Evolutionary conservation across 2,113 vertebrate species (phyloP), one percentile per base, ranked within the genome.

Genomic region (Tautogolabrus adspersus): DNA sequence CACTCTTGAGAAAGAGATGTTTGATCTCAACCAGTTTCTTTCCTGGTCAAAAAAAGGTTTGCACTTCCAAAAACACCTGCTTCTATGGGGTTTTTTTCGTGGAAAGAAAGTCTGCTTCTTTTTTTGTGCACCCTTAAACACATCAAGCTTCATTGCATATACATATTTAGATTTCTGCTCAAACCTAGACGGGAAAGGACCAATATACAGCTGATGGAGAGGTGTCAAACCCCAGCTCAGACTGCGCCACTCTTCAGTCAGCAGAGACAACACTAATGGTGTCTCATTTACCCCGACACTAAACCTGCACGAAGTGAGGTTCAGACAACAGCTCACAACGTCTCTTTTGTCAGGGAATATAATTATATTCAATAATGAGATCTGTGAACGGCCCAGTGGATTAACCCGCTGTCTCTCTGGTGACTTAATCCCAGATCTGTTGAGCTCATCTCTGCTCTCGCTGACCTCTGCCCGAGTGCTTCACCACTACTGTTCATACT

Each of bases 291-390:
- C 8, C 22, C 38, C 44, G 19, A 51, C 26, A 72, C 34, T 38
- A 61, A 76, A 42, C 38, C 47, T 63, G 57, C 66, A 21, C n/a
- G 58, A 46, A 59, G 61, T 59, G 75, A n/a, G 38, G 18, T 52
- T 49, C 15, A 60, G 57, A 18, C 19, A 51, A 23, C 18, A 30
- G 47, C 42, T 65, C 61, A 51, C 40, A 42, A n/a, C 59, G 58
- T 40, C 47, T 77, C 57, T 52, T 52, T 68, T 61, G 54, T 52
- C 18, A 0, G 22, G 61, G 19, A 70, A 76, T 65, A 63, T 72
- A 75, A 79, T 79, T 69, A 37, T 21, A 79, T 63, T 49, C 12
- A 79, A 66, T 76, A 72, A 77, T 77, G 77, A 49, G 52, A 73
- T 87, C 79, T 76, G 55, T 69, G 59, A 75, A 82, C 42, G 58